Evolutionary conservation across 2,797 vertebrate species (phyloP), one percentile per base, ranked within the genome.

Genomic region (Leptatherina wallacei): DNA sequence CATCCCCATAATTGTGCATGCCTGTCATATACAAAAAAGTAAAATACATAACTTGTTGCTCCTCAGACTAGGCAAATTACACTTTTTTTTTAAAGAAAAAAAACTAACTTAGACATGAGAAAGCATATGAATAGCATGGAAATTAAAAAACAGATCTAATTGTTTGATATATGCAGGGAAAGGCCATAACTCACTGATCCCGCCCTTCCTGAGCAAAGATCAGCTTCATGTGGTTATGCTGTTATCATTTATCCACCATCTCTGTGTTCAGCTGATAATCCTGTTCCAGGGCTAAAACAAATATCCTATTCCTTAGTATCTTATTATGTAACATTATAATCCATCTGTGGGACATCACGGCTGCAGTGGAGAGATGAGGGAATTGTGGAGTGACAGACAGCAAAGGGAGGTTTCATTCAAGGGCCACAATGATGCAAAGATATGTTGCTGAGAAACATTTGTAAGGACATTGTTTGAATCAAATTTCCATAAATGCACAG

Each of bases 301-400:
- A 93, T 88, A 91, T 83, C 73, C 86, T 79, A 79, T 87, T 88
- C 67, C 86, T 87, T 78, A 59, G 79, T 61, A 64, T 82, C 51
- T 85, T 70, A 82, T 94, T 93, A 93, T 70, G 82, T 81, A 94
- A 94, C 87, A 69, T 85, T 77, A 84, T 92, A 94, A 94, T 94
- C 92, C 92, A 76, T 77, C 74, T 81, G 77, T 62, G 73, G 79
- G 69, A 71, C 76, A 59, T 77, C 76, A 64, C 63, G 77, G 0
- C 57, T 10, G 49, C 16, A 51, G 72, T 38, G 62, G 70, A 38
- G 58, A 64, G 64, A 69, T 27, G 14, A 44, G 51, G 47, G 38
- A 61, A 70, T 14, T 20, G 55, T 44, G 35, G 67, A 79, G 58
- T 47, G 47, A 65, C 73, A 6, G 57, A 62, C 58, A 33, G 18